Evolutionary conservation across 2,797 vertebrate species (phyloP), one percentile per base, ranked within the genome.

Genomic region (Betta splendens): DNA sequence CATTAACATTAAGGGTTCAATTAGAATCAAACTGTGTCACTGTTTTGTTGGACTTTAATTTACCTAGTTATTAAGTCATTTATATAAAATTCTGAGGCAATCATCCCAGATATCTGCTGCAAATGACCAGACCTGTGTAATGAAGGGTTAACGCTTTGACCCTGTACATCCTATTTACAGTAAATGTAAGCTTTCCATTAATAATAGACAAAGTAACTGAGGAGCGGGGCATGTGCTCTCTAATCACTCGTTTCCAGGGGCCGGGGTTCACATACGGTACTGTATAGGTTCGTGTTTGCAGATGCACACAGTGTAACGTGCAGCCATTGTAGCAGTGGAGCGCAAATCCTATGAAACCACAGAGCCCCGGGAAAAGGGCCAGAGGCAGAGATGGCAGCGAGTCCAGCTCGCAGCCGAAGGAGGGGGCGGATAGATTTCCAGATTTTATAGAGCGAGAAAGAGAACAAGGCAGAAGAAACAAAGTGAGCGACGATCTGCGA

Each of bases 321-420:
- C 75, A 75, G 79, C 68, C 63, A 87, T 83, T 87, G 77, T 84
- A 82, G 74, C 69, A 79, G 75, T 71, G 63, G 66, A 83, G 74
- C 77, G 80, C 75, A 91, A 89, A 89, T 90, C 87, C 79, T 76
- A 89, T 91, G 86, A 90, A 91, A 91, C 85, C 89, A 85, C 72
- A 32, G 77, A 79, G 82, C 72, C 74, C 76, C 80, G 87, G 86
- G 86, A 89, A 83, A 77, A 75, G 55, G 66, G 88, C 89, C 89
- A 88, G 82, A 83, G 74, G 85, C 73, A 64, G 80, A 89, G 81
- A 89, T 87, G 80, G 86, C 83, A 86, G 81, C 56, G 69, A 85
- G 79, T 89, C 72, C 77, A 81, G 77, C 72, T 83, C 43, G 45
- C 74, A 74, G 73, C 80, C 74, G 81, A 75, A 83, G 61, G 71